A percentile compares a stretch with the other conserved stretches of the same genome.
These are phyloP conservation scores for Adoxophyes honmai DNA, from an alignment of 1,140 invertebrate species.

Conservation along the genomic window DNA sequence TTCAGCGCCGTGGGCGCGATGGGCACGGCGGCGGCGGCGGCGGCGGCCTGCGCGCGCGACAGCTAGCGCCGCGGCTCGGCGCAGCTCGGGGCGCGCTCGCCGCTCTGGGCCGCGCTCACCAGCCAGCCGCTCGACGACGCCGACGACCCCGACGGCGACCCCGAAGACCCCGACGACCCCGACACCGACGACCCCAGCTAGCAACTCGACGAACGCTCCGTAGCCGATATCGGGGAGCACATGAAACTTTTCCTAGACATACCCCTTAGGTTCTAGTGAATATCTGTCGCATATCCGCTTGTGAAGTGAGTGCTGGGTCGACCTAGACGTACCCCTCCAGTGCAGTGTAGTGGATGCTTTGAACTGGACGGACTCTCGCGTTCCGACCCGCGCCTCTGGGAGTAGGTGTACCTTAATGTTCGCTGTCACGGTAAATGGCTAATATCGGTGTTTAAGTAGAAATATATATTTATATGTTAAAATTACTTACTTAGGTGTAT, in stretches of 20 bases:
- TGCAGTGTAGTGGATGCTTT: neutral
- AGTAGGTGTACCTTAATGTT: too few relatives aligned
- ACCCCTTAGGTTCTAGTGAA: conserved; percentile 63
- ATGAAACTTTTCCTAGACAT: conserved; percentile 79
- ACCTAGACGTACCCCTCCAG: conserved; percentile 16
- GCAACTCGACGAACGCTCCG: conserved; percentile 72
- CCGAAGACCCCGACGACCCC: conserved; percentile 45
- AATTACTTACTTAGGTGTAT: too few relatives aligned
- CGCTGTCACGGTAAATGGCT: neutral
- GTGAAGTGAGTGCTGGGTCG: conserved; percentile 8
- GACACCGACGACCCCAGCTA: conserved; percentile 68
- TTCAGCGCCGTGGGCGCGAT: conserved; percentile 61
- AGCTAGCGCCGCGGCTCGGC: conserved; percentile 76
- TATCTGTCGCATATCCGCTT: neutral
- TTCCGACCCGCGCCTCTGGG: neutral
- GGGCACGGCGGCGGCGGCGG: conserved; percentile 65
- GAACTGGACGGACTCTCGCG: neutral
- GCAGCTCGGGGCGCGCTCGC: conserved; percentile 77
- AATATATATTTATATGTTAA: too few relatives aligned
- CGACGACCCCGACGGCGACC: conserved; percentile 55
- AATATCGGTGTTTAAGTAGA: too few relatives aligned
- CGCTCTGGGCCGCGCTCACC: conserved; percentile 82
- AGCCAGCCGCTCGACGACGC: conserved; percentile 77
- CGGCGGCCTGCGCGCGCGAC: conserved; percentile 64
- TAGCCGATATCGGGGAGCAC: conserved; percentile 73